Evolutionary conservation across 1,140 invertebrate genomes (phyloP).

Genomic region (Trichonephila clavata): DNA sequence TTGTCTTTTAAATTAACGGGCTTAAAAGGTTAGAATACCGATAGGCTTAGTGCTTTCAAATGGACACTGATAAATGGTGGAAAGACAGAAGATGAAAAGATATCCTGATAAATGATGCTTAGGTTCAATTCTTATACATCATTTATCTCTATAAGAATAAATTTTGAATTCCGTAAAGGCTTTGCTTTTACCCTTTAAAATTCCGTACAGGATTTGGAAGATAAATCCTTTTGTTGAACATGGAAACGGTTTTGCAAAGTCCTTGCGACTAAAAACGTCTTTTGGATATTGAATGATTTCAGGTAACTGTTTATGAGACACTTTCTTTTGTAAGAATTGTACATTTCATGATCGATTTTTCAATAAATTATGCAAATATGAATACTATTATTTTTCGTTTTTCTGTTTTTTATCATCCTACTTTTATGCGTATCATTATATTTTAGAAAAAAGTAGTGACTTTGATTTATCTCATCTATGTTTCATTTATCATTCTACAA

Average conservation of each 20-base stretch:
- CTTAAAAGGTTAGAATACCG: conserved; percentile 9
- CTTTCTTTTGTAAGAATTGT: not conserved
- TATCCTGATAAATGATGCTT: conserved; percentile 44
- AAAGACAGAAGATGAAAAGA: conserved; percentile 46
- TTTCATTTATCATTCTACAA: too few species aligned
- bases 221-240: conserved; percentile 55
- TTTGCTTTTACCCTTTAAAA: conserved; percentile 39
- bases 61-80: conserved; percentile 36
- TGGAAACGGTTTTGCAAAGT: conserved; percentile 36
- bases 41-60: conserved; percentile 19
- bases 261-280: not conserved
- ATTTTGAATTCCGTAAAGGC: conserved; percentile 44
- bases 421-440: too few species aligned
- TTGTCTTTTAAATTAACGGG: conserved; percentile 25
- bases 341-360: too few species aligned
- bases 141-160: conserved; percentile 37
- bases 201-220: conserved; percentile 17
- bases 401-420: too few species aligned
- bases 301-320: not conserved
- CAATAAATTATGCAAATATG: too few species aligned
- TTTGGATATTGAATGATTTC: conserved; percentile 6
- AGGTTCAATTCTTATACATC: conserved; percentile 35
- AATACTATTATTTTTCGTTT: too few species aligned
- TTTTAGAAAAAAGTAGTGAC: too few species aligned
- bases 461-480: too few species aligned